Evolutionary conservation across 2,113 vertebrate species (phyloP), one percentile per base, ranked within the genome.

Genomic region (Nerophis lumbriciformis): DNA sequence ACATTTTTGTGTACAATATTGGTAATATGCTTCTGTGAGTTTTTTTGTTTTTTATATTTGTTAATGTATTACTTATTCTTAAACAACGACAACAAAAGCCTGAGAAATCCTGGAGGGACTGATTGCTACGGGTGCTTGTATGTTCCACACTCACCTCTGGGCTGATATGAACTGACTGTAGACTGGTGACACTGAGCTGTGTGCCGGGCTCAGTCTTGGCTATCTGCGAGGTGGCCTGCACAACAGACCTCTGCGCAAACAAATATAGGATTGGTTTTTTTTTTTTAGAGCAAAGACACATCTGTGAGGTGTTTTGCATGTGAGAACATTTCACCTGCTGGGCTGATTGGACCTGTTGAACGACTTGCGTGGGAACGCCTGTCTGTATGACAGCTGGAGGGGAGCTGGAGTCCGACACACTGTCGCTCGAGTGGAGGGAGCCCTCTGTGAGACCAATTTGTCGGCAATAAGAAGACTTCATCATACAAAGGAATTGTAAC

Each of bases 351-450:
- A 94, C 93, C 78, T 95, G 93, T 79, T 95, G 94, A 51, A 95
- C 94, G 81, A 95, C 94, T 78, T 95, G 94, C 5, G 94, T 94
- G 13, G 94, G 94, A 63, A 95, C 94, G 48, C 91, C 92, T 0
- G 93, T 93, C 83, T 93, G 93, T 59, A 92, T 88, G 51, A 92
- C 91, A 4, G 93, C 87, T 61, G 94, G 88, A 65, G 92, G 92
- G 0, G 94, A 88, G 68, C 93, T 94, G 45, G 93, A 90, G 73
- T 95, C 94, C 0, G 94, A 93, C 56, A 93, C 90, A 0, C 92
- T 93, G 80, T 96, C 94, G 8, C 87, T 94, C 47, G 93, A 92
- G 76, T 94, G 90, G 85, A 96, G 91, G 68, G 92, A 89, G n/a
- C 93, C 92, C 87, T 95, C 94, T 95, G 81, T 61, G 13, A 45